Percentiles rank a stretch among this genome's conserved stretches.
Evolutionary conservation across 2,797 vertebrate genomes (phyloP).

Genomic region (Sebastes matsubarae): DNA sequence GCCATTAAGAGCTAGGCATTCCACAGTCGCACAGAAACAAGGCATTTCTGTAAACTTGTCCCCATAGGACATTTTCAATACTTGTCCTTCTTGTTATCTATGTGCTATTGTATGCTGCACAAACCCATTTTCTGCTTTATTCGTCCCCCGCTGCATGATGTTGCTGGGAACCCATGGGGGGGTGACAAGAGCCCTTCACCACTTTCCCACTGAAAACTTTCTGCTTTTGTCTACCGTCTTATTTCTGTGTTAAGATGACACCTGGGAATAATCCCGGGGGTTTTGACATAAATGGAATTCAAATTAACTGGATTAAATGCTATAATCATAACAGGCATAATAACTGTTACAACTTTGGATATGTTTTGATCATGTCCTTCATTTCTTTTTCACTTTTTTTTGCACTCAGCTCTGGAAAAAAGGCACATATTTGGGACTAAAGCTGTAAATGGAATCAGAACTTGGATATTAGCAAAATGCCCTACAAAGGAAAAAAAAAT

Average conservation of each 20-base stretch:
- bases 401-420: not conserved
- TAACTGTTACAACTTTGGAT: slow-evolving; percentile 53
- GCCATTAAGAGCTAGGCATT: slow-evolving; percentile 70
- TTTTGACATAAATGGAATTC: slow-evolving; percentile 63
- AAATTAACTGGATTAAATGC: slow-evolving; percentile 69
- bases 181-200: slow-evolving; percentile 53
- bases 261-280: slow-evolving; percentile 65
- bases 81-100: slow-evolving; percentile 78
- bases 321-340: slow-evolving; percentile 60
- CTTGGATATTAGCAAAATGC: not conserved
- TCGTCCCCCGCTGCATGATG: slow-evolving; percentile 69
- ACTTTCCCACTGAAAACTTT: slow-evolving; percentile 56
- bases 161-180: slow-evolving; percentile 57
- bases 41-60: slow-evolving; percentile 68
- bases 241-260: slow-evolving; percentile 74
- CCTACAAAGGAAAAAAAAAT: not conserved
- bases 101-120: slow-evolving; percentile 72
- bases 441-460: slow-evolving; percentile 21
- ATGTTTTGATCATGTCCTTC: slow-evolving; percentile 52
- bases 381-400: slow-evolving; percentile 24
- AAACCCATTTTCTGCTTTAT: slow-evolving; percentile 82
- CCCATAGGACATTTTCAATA: slow-evolving; percentile 74
- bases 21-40: slow-evolving; percentile 56
- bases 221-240: slow-evolving; percentile 60
- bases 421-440: not conserved